Evolutionary conservation across 2,888 invertebrate species (phyloP).

Genomic region (Seira ritae): DNA sequence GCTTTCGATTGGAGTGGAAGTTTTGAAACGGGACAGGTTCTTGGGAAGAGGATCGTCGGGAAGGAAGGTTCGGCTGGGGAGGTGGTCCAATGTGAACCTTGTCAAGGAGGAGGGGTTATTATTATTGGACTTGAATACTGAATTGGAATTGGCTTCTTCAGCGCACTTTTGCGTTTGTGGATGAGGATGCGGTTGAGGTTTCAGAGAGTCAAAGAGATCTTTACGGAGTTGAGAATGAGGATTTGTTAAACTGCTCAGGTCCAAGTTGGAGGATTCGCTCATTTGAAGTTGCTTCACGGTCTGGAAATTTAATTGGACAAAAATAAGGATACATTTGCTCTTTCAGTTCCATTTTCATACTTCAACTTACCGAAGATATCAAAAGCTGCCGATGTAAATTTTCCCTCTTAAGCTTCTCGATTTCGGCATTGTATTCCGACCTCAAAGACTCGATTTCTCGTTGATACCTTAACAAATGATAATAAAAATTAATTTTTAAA

Average conservation of each 20-base stretch:
- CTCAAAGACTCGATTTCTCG: constrained; percentile 60
- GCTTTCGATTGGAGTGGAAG: constrained; percentile 48
- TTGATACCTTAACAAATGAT: constrained; percentile 45
- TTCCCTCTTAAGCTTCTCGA: constrained; percentile 64
- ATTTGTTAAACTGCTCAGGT: neutral
- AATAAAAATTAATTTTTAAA: constrained; percentile 5
- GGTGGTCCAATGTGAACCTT: constrained; percentile 48
- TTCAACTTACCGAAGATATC: constrained; percentile 64
- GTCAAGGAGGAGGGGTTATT: constrained; percentile 14
- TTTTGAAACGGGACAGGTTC: constrained; percentile 39
- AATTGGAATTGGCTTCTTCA: no score
- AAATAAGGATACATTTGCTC: no score
- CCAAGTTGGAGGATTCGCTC: constrained; percentile 53
- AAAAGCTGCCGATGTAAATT: constrained; percentile 66
- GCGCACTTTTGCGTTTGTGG: no score
- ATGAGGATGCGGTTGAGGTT: neutral
- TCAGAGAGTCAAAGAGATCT: constrained; percentile 26
- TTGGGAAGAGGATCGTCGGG: no score
- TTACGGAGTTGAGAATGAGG: neutral
- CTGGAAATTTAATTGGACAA: constrained; percentile 21
- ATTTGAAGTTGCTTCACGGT: constrained; percentile 67
- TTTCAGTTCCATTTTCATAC: neutral
- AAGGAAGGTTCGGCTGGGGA: neutral
- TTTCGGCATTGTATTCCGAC: constrained; percentile 62
- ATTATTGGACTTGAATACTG: no score